Percentiles rank a stretch among this genome's conserved stretches.
phyloP scores from a whole-genome alignment of 2,888 invertebrate species.

The Hartigia nigra region DNA sequence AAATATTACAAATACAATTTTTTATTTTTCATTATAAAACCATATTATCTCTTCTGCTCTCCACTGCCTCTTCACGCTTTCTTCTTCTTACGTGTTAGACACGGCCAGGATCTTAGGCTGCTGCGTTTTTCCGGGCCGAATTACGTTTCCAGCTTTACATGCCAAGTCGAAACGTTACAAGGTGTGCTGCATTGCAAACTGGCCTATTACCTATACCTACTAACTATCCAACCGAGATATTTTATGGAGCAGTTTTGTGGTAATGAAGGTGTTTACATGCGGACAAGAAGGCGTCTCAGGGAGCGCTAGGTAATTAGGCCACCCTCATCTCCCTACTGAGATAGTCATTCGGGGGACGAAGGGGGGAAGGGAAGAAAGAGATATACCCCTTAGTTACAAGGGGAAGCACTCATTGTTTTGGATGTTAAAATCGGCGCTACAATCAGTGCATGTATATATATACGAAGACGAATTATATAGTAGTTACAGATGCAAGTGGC shows the following conservation, averaged over 20 bases:
- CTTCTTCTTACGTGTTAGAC: background rate
- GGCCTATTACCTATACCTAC: constrained; percentile 14
- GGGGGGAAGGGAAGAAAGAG: background rate
- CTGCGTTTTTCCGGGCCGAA: background rate
- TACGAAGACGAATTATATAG: background rate
- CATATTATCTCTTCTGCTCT: background rate
- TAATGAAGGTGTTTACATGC: constrained; percentile 51
- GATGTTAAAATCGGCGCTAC: background rate
- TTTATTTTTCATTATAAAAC: background rate
- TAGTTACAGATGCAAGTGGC: background rate
- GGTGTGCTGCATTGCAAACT: constrained; percentile 1
- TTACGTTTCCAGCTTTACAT: constrained; percentile 1
- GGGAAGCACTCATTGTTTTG: constrained; percentile 9
- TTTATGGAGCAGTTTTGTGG: constrained; percentile 42
- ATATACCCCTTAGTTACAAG: background rate
- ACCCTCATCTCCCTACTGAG: constrained; percentile 4
- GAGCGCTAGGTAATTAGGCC: constrained; percentile 27
- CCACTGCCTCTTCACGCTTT: background rate
- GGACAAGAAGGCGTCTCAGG: constrained; percentile 25
- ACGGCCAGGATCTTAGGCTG: background rate
- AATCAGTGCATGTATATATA: background rate
- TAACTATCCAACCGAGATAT: constrained; percentile 29
- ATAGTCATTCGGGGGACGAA: constrained; percentile 9
- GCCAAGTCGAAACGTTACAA: constrained; percentile 7
- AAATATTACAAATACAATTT: no score